Base-by-base conservation (phyloP, 2,797 vertebrate species). In the Ispidina picta region DNA sequence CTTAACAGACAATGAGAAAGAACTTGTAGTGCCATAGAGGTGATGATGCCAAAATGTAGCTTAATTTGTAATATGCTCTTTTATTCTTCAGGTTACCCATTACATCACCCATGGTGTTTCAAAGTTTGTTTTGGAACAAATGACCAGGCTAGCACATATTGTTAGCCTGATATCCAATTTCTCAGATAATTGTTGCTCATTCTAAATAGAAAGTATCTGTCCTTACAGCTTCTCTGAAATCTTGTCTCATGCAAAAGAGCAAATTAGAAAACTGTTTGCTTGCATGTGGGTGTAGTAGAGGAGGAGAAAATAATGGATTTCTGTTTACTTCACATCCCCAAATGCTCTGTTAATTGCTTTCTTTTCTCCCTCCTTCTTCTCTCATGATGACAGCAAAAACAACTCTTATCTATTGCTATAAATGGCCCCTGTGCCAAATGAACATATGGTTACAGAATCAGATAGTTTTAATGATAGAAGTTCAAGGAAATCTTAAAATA, bases 101-200 rank as follows among this genome's bases (percentile, higher is more conserved):
- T 75, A 16, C 15, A 29, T 33, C n/a, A 58, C 9, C 49, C 73
- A 71, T 6, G 22, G 29, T 52, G 15, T 89, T 90, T 73, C 25
- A 17, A 86, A 86, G 59, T 26, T 81, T 49, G 13, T 65, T 75
- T 46, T 64, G 64, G 56, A 94, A 93, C 51, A 94, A 90, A 94
- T 77, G 58, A 16, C 26, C 29, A 31, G 44, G 17, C 29, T 92
- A n/a, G 25, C 54, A 68, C 33, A 26, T 71, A 74, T 86, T 94
- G 44, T 94, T 87, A 76, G 29, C 33, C 22, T 69, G 83, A 90
- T 92, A 94, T 79, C 35, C 83, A 85, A 85, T 96, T 93, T 95
- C 55, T 86, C 71, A 73, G 64, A 44, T 92, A 83, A 41, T 73
- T 94, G 18, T 82, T 89, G 58, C 33, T 83, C 63, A 55, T 92